Conservation (phyloP, 1,140 invertebrate genomes). For the Hetaerina americana region DNA sequence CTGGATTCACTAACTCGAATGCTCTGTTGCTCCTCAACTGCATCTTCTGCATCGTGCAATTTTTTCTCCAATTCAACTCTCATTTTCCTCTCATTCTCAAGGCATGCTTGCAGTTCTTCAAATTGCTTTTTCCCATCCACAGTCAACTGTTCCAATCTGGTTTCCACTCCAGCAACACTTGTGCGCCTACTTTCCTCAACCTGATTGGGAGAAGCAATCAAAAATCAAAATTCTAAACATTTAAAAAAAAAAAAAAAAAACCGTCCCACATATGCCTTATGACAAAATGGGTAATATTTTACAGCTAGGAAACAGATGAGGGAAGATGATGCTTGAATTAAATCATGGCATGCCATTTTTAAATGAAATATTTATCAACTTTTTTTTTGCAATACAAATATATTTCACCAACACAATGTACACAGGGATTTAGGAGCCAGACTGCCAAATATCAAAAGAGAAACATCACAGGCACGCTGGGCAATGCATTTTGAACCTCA, state of each 20-base stretch:
- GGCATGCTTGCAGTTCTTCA: not conserved
- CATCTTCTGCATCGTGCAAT: slow-evolving; percentile 24
- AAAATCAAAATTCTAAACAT: not conserved
- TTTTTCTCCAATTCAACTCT: slow-evolving; percentile 25
- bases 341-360: too few relatives aligned
- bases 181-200: not conserved
- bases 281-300: not conserved
- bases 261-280: not conserved
- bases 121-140: not conserved
- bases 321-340: too few relatives aligned
- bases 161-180: slow-evolving; percentile 2
- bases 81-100: slow-evolving; percentile 17
- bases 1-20: slow-evolving; percentile 33
- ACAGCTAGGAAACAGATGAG: too few relatives aligned
- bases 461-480: too few relatives aligned
- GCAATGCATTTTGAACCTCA: too few relatives aligned
- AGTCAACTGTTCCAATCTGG: not conserved
- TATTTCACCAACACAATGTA: too few relatives aligned
- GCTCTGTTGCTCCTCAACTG: slow-evolving; percentile 27
- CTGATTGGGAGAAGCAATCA: not conserved
- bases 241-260: not conserved
- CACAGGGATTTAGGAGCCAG: too few relatives aligned
- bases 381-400: too few relatives aligned
- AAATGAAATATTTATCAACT: too few relatives aligned
- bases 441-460: too few relatives aligned